Percentiles rank a stretch among this genome's conserved stretches.
These are phyloP conservation scores for Parasteatoda lunata DNA, from an alignment of 2,888 invertebrate genomes.

Conservation along the genomic window DNA sequence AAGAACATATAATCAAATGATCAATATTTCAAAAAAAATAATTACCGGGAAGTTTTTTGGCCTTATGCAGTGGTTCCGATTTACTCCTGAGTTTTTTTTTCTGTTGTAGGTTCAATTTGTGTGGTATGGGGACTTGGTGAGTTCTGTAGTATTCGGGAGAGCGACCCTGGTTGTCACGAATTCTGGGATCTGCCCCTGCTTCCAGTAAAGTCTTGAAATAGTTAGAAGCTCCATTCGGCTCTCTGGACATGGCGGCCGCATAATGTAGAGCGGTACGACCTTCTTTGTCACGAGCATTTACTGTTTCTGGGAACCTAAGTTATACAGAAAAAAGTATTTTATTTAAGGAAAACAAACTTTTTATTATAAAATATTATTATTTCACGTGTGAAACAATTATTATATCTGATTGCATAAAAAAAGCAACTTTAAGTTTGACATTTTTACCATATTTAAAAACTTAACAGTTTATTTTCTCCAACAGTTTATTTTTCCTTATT, in stretches of 20 bases:
- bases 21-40: too few relatives aligned
- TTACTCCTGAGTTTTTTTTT: slow-evolving; percentile 58
- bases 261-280: slow-evolving; percentile 89
- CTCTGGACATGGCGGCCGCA: slow-evolving; percentile 78
- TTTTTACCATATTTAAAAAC: too few relatives aligned
- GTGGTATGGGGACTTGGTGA: slow-evolving; percentile 78
- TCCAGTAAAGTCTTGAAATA: slow-evolving; percentile 71
- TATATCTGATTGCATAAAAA: too few relatives aligned
- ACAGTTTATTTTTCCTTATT: too few relatives aligned
- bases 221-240: slow-evolving; percentile 68
- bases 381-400: too few relatives aligned
- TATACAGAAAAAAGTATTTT: neutral
- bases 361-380: too few relatives aligned
- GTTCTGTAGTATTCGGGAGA: slow-evolving; percentile 75
- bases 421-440: too few relatives aligned
- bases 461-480: too few relatives aligned
- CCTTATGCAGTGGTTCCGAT: slow-evolving; percentile 58
- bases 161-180: slow-evolving; percentile 72
- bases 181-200: slow-evolving; percentile 69
- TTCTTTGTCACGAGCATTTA: slow-evolving; percentile 74
- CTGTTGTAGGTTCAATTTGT: slow-evolving; percentile 52
- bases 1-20: too few relatives aligned
- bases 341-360: too few relatives aligned
- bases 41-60: slow-evolving; percentile 47
- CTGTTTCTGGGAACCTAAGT: slow-evolving; percentile 73